Base-by-base conservation (phyloP, 2,888 invertebrate genomes). In the Ferrisia virgata region DNA sequence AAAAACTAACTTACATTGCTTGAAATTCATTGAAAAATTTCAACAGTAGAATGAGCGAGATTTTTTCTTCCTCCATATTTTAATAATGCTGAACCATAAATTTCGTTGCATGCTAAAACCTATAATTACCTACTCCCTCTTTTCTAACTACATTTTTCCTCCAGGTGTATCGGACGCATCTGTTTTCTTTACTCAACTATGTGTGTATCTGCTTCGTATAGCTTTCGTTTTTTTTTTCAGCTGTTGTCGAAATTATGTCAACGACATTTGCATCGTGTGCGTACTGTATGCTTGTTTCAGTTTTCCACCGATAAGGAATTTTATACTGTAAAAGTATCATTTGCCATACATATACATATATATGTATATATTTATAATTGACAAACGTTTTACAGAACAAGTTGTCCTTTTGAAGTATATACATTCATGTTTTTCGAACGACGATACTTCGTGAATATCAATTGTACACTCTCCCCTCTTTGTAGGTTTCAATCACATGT, bases 131-230 rank as follows among this genome's bases (percentile, higher is more conserved):
- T 36, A 36, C 72, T 33, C 72, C 72, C 36, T 76, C 72, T 76
- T n/a, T 76, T 76, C 36, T 76, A 36, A 76, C 36, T 76, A 76
- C 72, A 76, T 76, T 76, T 76, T 76, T 36, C 33, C 72, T 76
- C 33, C 72, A 76, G 72, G 36, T 76, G 72, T 76, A 76, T 18
- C 64, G 15, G 11, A 9, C 72, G 18, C 72, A 76, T 76, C 36
- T 76, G 72, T 76, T 76, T 22, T 76, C n/a, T n/a, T n/a, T n/a
- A n/a, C n/a, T n/a, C n/a, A n/a, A n/a, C n/a, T n/a, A n/a, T n/a
- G n/a, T n/a, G n/a, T n/a, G n/a, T 15, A 36, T 31, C 36, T 76
- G 18, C 72, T 72, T n/a, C 4, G 18, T 8, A 22, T 18, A 36
- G 72, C 72, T 76, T 76, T 76, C 72, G 22, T 33, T 76, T 36